Evolutionary conservation across 1,140 invertebrate genomes (phyloP), one percentile per base, ranked within the genome.

Genomic region (honey bee (Apis mellifera)): DNA sequence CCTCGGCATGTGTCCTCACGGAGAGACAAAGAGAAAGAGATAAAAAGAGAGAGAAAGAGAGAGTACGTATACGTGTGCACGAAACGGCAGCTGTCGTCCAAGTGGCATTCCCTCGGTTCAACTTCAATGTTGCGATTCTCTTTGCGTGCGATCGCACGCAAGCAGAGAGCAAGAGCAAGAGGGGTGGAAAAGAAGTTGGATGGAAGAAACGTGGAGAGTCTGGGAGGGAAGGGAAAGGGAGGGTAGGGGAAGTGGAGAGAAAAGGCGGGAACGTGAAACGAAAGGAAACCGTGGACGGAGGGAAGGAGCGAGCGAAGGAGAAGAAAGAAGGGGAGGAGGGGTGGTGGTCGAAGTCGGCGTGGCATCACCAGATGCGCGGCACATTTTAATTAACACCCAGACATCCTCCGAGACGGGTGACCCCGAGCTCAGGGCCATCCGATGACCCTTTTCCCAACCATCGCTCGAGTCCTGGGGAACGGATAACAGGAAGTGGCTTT

Each of bases 331-430:
- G n/a, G 50, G 57, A 50, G 64, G 64, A 54, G 64, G 75, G 75
- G 54, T 65, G 79, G 73, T 26, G 71, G 85, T 82, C 83, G 86
- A 88, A 89, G 86, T 84, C 84, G 84, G 78, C 78, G 87, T 86
- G 82, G 86, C 85, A 82, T 80, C 86, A 83, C 86, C 91, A 92
- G 90, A 92, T 92, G 92, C 89, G 84, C 85, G 90, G 90, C 92
- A 93, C 92, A 93, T 93, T 93, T 93, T 92, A 93, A 94, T 94
- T 92, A 92, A 91, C 90, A 79, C 85, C 87, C 91, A 91, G 92
- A 93, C 92, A 92, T 93, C 90, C 92, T 91, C 86, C 89, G 90
- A 93, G 91, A 93, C 90, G 89, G 85, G 90, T 92, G 89, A 93
- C 92, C 91, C 90, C 90, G 89, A 84, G 80, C 89, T 92, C 91